These are phyloP conservation scores for Drosophila biarmipes DNA, from an alignment of 1,140 invertebrate species.

Conservation along the genomic window DNA sequence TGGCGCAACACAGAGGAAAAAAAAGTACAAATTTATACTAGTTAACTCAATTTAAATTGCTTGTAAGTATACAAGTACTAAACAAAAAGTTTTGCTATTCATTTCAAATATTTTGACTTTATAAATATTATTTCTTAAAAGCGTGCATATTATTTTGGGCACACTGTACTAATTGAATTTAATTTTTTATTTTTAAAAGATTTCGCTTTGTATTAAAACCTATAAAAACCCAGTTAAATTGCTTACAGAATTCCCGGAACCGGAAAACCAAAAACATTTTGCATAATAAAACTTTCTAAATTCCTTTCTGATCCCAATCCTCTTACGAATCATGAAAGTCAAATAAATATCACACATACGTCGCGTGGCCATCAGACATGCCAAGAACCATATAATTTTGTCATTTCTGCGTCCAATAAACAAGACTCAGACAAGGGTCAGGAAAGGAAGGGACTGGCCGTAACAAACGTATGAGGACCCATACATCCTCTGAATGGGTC, in stretches of 20 bases:
- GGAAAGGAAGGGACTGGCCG: slow-evolving; percentile 3
- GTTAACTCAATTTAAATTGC: too few relatives aligned
- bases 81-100: too few relatives aligned
- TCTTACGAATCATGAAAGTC: slow-evolving; percentile 1
- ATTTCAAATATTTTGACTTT: too few relatives aligned
- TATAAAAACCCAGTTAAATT: too few relatives aligned
- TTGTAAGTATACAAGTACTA: too few relatives aligned
- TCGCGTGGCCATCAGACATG: slow-evolving; percentile 33
- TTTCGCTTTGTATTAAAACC: too few relatives aligned
- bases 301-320: neutral
- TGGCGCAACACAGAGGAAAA: too few relatives aligned
- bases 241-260: too few relatives aligned
- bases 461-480: neutral
- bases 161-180: too few relatives aligned
- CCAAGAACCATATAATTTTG: slow-evolving; percentile 63
- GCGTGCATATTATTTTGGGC: too few relatives aligned
- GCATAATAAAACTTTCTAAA: neutral
- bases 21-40: neutral
- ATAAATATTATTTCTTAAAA: too few relatives aligned
- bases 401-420: slow-evolving; percentile 51
- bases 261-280: neutral
- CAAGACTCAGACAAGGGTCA: slow-evolving; percentile 37
- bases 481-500: slow-evolving; percentile 4
- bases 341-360: slow-evolving; percentile 68
- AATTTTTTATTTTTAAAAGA: too few relatives aligned